Evolutionary conservation across 92 coral and sea anemone genomes (phyloP).

Genomic region (Heliopora coerulea): DNA sequence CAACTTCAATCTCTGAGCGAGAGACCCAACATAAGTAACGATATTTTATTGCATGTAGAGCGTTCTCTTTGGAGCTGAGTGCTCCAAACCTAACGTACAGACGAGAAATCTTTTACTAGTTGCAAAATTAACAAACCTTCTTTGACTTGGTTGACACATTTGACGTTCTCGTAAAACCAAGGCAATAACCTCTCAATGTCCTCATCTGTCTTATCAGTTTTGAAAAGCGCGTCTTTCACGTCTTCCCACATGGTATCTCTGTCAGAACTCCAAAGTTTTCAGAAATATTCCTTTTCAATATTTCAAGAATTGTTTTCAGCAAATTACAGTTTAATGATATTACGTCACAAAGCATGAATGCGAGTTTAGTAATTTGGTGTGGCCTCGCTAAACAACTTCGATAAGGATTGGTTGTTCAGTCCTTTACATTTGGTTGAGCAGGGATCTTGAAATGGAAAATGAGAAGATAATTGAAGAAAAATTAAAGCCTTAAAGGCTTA

Average conservation of each 20-base stretch:
- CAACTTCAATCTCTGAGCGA: too few relatives aligned
- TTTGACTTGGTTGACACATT: slow-evolving; percentile 62
- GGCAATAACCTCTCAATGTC: slow-evolving; percentile 57
- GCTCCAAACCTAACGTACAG: too few relatives aligned
- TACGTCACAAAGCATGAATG: slow-evolving; percentile 1
- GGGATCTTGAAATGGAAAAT: too few relatives aligned
- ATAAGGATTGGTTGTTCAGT: too few relatives aligned
- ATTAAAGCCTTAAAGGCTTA: too few relatives aligned
- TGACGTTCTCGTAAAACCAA: slow-evolving; percentile 67
- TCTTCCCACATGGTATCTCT: slow-evolving; percentile 40
- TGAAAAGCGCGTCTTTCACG: slow-evolving; percentile 54
- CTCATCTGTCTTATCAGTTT: slow-evolving; percentile 45
- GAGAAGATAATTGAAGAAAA: too few relatives aligned
- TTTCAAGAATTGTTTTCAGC: background rate
- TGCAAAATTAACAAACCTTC: slow-evolving; percentile 55
- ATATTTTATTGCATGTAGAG: too few relatives aligned
- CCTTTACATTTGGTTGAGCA: too few relatives aligned
- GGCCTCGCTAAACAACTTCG: too few relatives aligned
- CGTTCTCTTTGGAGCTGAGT: too few relatives aligned
- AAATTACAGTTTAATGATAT: background rate
- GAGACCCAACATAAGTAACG: too few relatives aligned
- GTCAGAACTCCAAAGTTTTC: background rate
- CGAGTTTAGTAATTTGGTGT: background rate
- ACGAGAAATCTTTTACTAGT: too few relatives aligned
- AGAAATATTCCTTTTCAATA: background rate